These are phyloP conservation scores for Henricia sp. DNA, from an alignment of 53 echinoderm and acorn worm species.

Conservation along the genomic window DNA sequence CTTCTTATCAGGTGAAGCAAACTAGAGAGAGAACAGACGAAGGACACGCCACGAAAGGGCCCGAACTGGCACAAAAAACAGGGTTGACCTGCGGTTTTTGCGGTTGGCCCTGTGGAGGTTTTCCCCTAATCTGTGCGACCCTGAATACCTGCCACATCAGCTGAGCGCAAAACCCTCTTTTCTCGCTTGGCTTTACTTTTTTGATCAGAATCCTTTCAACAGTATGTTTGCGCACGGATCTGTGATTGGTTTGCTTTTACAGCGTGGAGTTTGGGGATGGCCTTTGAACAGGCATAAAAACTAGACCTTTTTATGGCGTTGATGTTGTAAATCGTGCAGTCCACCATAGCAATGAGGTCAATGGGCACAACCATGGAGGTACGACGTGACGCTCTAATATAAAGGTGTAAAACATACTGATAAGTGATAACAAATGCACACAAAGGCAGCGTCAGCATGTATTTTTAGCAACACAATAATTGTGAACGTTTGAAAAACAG, in stretches of 20 bases:
- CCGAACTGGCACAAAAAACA: neutral
- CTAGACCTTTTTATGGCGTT: too few species aligned
- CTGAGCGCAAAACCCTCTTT: neutral
- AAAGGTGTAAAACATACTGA: too few species aligned
- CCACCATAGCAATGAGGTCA: too few species aligned
- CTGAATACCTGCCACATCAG: conserved; percentile 39
- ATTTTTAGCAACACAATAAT: too few species aligned
- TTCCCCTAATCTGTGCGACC: conserved; percentile 39
- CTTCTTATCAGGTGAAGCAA: conserved; percentile 19
- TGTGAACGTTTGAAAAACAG: too few species aligned
- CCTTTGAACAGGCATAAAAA: too few species aligned
- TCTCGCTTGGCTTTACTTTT: neutral
- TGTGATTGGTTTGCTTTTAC: conserved; percentile 39
- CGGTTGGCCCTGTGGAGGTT: conserved; percentile 42
- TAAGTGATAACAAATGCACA: too few species aligned
- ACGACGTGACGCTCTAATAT: too few species aligned
- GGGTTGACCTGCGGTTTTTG: conserved; percentile 31
- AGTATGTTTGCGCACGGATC: conserved; percentile 45
- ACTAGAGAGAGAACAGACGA: conserved; percentile 21
- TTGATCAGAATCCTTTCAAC: conserved; percentile 9
- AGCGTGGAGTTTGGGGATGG: neutral
- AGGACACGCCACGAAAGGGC: conserved; percentile 22
- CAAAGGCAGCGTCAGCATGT: too few species aligned
- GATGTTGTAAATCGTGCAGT: too few species aligned
- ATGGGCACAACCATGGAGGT: too few species aligned